These are phyloP conservation scores for Rafetus swinhoei DNA, from an alignment of 2,113 vertebrate species.

Conservation along the genomic window DNA sequence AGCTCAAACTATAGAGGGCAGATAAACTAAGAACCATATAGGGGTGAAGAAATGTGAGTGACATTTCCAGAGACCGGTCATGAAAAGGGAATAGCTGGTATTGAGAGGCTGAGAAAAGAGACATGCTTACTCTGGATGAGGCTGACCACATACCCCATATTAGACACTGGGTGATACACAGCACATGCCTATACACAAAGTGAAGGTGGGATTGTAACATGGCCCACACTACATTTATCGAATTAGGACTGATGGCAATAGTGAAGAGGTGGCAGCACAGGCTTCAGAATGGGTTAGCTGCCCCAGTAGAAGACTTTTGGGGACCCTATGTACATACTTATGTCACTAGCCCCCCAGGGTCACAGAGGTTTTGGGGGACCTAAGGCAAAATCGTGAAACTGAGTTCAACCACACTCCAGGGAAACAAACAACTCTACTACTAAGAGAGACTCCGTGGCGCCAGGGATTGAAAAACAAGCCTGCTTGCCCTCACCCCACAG, in stretches of 20 bases:
- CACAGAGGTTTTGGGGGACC: not conserved
- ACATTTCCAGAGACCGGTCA: not conserved
- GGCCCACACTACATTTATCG: not conserved
- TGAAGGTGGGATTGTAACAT: not conserved
- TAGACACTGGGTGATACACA: not conserved
- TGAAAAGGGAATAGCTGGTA: slow-evolving; percentile 1
- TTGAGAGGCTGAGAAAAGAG: not conserved
- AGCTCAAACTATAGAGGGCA: not conserved
- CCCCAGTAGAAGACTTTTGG: not conserved
- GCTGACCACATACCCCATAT: not conserved
- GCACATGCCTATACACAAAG: not conserved
- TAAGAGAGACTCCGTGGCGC: not conserved
- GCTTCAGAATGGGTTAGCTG: not conserved
- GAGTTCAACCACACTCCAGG: not conserved
- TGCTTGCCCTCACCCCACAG: not conserved
- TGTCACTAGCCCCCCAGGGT: not conserved
- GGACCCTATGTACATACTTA: not conserved
- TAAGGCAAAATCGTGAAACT: not conserved
- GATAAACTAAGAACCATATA: not conserved
- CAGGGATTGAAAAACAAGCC: not conserved
- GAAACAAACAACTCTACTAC: not conserved
- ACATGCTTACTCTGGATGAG: not conserved
- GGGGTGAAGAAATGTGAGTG: not conserved
- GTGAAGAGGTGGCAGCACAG: not conserved
- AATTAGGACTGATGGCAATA: not conserved